Conservation (phyloP, 2,888 invertebrate species). For the Pyrrhia umbra region DNA sequence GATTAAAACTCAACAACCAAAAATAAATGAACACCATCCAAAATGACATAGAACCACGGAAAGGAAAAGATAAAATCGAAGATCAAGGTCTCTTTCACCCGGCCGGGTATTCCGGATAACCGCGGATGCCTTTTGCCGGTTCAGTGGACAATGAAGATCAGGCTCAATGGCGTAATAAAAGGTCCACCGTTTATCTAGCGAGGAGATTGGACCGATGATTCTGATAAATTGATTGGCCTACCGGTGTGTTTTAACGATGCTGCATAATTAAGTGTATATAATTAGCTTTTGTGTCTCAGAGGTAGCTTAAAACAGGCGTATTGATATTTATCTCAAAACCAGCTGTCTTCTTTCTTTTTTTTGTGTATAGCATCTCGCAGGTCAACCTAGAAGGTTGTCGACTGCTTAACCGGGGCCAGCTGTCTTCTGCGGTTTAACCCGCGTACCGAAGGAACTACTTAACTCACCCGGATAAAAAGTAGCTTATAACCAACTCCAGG, state of each 20-base stretch:
- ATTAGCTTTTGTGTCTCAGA: neutral
- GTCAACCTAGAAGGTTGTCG: too few species aligned
- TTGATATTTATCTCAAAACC: too few species aligned
- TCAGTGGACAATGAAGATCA: conserved; percentile 44
- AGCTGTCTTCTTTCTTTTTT: too few species aligned
- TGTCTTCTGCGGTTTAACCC: too few species aligned
- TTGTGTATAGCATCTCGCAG: too few species aligned
- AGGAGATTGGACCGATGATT: conserved; percentile 10
- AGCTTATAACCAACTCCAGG: too few species aligned
- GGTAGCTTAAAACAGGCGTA: too few species aligned
- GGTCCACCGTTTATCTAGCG: conserved; percentile 20
- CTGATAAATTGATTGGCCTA: conserved; percentile 7
- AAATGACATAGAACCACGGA: conserved; percentile 11
- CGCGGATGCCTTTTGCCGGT: conserved; percentile 24
- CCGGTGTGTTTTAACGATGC: neutral
- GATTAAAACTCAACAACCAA: too few species aligned
- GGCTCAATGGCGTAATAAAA: conserved; percentile 30
- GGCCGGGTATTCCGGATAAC: conserved; percentile 29
- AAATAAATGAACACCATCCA: neutral
- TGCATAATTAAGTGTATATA: neutral
- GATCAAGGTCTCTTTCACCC: conserved; percentile 28
- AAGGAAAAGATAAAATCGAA: conserved; percentile 32
- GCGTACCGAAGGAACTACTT: too few species aligned
- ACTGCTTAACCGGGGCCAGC: too few species aligned
- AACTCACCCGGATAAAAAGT: too few species aligned